phyloP scores from a whole-genome alignment of 2,797 vertebrate species.

The Holocentrus rufus region DNA sequence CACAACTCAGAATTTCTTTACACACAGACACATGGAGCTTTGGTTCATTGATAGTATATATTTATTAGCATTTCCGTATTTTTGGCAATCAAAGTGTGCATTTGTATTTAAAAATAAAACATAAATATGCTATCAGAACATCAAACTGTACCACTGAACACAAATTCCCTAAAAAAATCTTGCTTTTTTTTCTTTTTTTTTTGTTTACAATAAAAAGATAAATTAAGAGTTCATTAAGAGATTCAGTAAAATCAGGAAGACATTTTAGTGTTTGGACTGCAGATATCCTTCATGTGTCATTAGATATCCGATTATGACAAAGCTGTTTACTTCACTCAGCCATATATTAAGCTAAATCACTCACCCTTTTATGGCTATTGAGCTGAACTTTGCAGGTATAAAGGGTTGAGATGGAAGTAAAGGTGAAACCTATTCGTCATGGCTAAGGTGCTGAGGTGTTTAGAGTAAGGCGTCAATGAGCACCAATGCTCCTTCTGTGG shows the following conservation, averaged over 20 bases:
- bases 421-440: constrained; percentile 42
- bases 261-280: constrained; percentile 39
- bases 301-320: background rate
- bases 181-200: too few species aligned
- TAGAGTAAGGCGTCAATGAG: constrained; percentile 70
- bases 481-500: constrained; percentile 51
- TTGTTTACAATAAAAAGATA: constrained; percentile 52
- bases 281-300: constrained; percentile 51
- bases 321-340: constrained; percentile 16
- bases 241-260: constrained; percentile 61
- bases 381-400: constrained; percentile 40
- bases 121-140: constrained; percentile 57
- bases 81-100: constrained; percentile 41
- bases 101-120: constrained; percentile 57
- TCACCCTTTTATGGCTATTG: constrained; percentile 50
- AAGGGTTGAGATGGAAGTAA: constrained; percentile 34
- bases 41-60: constrained; percentile 48
- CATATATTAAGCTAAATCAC: constrained; percentile 14
- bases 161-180: constrained; percentile 38
- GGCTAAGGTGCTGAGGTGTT: constrained; percentile 71
- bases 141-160: constrained; percentile 43
- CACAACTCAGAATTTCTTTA: background rate
- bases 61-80: constrained; percentile 67
- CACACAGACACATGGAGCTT: background rate
- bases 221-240: constrained; percentile 53